A percentile compares a stretch with the other conserved stretches of the same genome.
phyloP scores from a whole-genome alignment of 2,797 vertebrate genomes.

The Psittacula echo region DNA sequence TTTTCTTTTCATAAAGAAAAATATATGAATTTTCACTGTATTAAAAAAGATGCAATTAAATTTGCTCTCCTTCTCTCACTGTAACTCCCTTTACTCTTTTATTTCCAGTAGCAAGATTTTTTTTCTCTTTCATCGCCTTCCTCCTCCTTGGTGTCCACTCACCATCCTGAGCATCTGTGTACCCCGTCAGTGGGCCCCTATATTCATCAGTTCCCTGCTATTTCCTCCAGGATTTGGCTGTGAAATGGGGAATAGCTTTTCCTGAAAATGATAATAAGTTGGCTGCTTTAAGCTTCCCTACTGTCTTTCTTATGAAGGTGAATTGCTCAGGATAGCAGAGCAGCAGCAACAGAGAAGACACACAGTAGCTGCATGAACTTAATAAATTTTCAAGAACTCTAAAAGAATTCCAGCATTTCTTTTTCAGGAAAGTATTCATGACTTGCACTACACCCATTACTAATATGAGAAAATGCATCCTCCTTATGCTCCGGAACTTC shows the following conservation, averaged over 20 bases:
- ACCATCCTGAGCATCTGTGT: neutral
- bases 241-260: neutral
- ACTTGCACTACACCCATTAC: neutral
- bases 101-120: neutral
- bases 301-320: neutral
- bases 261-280: neutral
- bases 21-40: neutral
- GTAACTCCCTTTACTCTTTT: neutral
- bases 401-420: neutral
- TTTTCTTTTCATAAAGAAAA: neutral
- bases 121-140: neutral
- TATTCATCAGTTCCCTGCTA: neutral
- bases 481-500: neutral
- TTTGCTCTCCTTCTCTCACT: neutral
- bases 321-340: neutral
- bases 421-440: neutral
- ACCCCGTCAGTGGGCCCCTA: neutral
- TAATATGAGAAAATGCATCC: neutral
- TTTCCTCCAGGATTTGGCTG: neutral
- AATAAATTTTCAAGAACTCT: neutral
- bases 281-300: neutral
- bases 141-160: neutral
- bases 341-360: neutral
- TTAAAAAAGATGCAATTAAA: neutral
- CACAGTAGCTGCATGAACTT: neutral